Conservation (phyloP, 2,113 vertebrate species). For the Procavia capensis region DNA sequence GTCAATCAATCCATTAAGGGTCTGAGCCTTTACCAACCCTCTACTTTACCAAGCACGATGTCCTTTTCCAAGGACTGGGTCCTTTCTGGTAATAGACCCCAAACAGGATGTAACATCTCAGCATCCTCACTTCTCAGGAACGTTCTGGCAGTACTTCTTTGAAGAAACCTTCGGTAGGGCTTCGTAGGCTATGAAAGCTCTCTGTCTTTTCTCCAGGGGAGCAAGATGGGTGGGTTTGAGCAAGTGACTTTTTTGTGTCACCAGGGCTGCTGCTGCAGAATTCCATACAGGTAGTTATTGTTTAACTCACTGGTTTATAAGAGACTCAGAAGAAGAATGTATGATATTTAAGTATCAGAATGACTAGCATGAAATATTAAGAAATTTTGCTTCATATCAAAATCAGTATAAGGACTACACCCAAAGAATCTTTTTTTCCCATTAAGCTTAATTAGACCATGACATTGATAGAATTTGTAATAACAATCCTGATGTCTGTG, state of each 20-base stretch:
- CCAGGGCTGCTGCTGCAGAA: not conserved
- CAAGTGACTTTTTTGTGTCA: not conserved
- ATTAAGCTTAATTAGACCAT: not conserved
- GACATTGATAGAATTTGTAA: not conserved
- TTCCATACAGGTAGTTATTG: not conserved
- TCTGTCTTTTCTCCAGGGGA: too few relatives aligned
- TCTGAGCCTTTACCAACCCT: too few relatives aligned
- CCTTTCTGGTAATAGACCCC: too few relatives aligned
- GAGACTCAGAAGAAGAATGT: not conserved
- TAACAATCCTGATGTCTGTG: not conserved
- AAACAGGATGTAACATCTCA: too few relatives aligned
- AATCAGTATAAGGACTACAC: not conserved
- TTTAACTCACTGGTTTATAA: not conserved
- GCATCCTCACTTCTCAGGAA: too few relatives aligned
- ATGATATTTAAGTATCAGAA: constrained; percentile 35
- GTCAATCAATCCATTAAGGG: too few relatives aligned
- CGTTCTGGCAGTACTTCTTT: too few relatives aligned
- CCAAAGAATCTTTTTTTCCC: not conserved
- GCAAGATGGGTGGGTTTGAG: too few relatives aligned
- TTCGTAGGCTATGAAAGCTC: too few relatives aligned
- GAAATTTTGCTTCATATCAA: constrained; percentile 21
- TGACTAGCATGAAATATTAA: not conserved
- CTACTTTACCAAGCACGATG: too few relatives aligned
- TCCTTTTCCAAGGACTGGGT: too few relatives aligned
- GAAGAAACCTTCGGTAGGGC: not conserved